Evolutionary conservation across 2,113 vertebrate species (phyloP).

Genomic region (Lasiurus cinereus): DNA sequence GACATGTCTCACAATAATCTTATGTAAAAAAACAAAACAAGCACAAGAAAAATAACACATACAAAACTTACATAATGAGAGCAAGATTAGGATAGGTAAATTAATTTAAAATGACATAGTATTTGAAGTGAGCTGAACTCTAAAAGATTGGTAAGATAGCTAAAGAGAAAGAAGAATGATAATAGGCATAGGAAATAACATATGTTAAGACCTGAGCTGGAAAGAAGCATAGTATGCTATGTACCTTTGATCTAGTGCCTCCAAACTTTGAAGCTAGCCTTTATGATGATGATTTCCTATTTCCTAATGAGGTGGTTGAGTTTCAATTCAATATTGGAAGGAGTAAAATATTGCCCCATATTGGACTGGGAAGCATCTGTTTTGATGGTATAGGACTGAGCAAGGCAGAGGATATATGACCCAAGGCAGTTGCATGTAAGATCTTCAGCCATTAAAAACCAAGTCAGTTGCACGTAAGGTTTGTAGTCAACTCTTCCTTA

Average conservation of each 20-base stretch:
- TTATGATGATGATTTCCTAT: conserved; percentile 11
- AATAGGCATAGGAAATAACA: neutral
- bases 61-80: neutral
- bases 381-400: neutral
- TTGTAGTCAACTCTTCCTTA: neutral
- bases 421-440: neutral
- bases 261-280: conserved; percentile 7
- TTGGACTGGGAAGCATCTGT: neutral
- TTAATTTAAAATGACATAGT: neutral
- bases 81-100: neutral
- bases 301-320: conserved; percentile 11
- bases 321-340: conserved; percentile 25
- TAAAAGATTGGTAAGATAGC: neutral
- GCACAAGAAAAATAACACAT: neutral
- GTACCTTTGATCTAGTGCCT: conserved; percentile 4
- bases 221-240: neutral
- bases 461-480: neutral
- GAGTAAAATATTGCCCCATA: neutral
- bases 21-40: neutral
- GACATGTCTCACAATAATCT: conserved; percentile 13
- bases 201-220: neutral
- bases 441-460: neutral
- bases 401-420: conserved; percentile 8
- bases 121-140: neutral
- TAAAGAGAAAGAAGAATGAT: neutral